Conservation (phyloP, 2,888 invertebrate species). For the Allacma fusca region DNA sequence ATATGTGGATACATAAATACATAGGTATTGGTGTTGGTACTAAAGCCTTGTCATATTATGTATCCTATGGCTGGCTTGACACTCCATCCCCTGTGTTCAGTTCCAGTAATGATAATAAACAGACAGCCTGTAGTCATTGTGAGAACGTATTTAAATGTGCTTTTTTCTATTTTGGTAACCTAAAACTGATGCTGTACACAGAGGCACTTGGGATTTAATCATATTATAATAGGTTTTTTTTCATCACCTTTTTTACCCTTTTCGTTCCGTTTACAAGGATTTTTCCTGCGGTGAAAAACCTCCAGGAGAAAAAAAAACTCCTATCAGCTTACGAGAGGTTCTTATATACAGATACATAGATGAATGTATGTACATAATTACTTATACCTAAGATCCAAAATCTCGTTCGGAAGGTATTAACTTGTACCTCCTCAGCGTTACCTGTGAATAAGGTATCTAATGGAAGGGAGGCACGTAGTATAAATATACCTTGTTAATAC, state of each 20-base stretch:
- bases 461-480: no score
- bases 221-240: constrained; percentile 44
- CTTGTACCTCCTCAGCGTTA: no score
- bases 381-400: no score
- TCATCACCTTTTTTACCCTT: constrained; percentile 15
- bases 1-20: no score
- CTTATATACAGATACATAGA: not conserved
- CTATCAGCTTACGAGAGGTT: not conserved
- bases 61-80: no score
- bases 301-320: not conserved
- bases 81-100: no score
- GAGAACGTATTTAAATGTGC: not conserved
- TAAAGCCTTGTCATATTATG: no score
- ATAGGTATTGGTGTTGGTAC: no score
- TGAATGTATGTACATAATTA: no score
- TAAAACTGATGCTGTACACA: constrained; percentile 31
- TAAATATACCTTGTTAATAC: no score
- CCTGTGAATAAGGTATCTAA: no score
- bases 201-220: constrained; percentile 45
- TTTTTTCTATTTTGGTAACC: constrained; percentile 37
- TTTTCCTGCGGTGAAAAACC: constrained; percentile 12
- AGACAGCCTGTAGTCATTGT: constrained; percentile 20
- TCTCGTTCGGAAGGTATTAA: no score
- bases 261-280: not conserved
- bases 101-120: constrained; percentile 31